Conservation (phyloP, 2,113 vertebrate species). For the Chrysemys picta region DNA sequence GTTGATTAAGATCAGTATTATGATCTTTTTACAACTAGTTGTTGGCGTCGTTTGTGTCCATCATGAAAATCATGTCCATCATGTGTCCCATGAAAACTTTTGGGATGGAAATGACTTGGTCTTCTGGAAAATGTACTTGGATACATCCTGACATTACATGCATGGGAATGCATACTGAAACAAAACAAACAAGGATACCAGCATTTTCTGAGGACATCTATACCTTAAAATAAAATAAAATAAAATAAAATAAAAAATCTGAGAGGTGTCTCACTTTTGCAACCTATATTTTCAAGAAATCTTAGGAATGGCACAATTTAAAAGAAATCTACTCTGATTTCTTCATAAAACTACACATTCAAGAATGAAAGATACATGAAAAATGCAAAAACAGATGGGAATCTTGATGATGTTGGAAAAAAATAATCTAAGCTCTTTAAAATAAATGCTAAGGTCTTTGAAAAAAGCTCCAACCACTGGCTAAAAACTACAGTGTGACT, state of each 20-base stretch:
- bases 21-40: conserved; percentile 71
- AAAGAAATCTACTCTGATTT: conserved; percentile 18
- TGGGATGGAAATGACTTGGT: conserved; percentile 66
- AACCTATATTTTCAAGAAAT: not conserved
- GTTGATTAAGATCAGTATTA: conserved; percentile 59
- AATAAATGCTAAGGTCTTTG: not conserved
- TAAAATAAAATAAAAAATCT: not conserved
- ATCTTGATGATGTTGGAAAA: not conserved
- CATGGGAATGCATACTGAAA: not conserved
- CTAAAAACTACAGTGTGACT: not conserved
- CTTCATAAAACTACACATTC: not conserved
- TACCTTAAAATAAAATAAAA: not conserved
- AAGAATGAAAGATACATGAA: not conserved
- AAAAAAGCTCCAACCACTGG: not conserved
- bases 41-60: conserved; percentile 55
- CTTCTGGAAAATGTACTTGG: conserved; percentile 66
- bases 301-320: not conserved
- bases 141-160: conserved; percentile 70
- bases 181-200: not conserved
- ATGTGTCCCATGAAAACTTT: conserved; percentile 36
- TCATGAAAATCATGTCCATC: not conserved
- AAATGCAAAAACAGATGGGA: not conserved
- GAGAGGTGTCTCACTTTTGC: not conserved
- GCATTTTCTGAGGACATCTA: conserved; percentile 9
- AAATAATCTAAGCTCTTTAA: not conserved